A percentile compares a stretch with the other conserved stretches of the same genome.
phyloP scores from a whole-genome alignment of 1,140 invertebrate species.

The Heterodera carotae region DNA sequence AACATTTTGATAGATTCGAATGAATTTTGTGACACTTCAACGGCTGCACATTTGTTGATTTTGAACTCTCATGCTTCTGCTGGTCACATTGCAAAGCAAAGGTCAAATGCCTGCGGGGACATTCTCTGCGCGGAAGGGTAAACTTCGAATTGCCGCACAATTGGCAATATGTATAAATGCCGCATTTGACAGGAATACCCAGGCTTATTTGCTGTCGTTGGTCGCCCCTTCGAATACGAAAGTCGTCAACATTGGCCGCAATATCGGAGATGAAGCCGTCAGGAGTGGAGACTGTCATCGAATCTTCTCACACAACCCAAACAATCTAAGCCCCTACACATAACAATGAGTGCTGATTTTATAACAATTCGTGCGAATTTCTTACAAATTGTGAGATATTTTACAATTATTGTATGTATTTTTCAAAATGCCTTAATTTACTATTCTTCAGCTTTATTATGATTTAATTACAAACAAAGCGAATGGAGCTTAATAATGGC shows the following conservation, averaged over 20 bases:
- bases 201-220: conserved; percentile 35
- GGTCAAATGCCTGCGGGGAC: background rate
- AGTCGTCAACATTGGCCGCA: conserved; percentile 17
- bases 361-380: background rate
- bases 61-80: background rate
- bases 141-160: background rate
- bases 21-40: background rate
- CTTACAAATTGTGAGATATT: background rate
- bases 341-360: background rate
- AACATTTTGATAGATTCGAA: conserved; percentile 1
- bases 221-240: conserved; percentile 33
- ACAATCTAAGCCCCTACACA: background rate
- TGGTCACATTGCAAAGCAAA: background rate
- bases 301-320: background rate
- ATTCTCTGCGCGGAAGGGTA: conserved; percentile 20
- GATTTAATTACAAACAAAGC: too few relatives aligned
- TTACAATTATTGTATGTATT: background rate
- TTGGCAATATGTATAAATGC: too few relatives aligned
- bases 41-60: background rate
- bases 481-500: too few relatives aligned
- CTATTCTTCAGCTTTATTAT: background rate
- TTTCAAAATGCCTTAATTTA: background rate
- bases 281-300: background rate
- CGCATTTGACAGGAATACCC: conserved; percentile 32
- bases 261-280: background rate